These are phyloP conservation scores for Danaus melanippus DNA, from an alignment of 1,140 invertebrate genomes.

Conservation along the genomic window DNA sequence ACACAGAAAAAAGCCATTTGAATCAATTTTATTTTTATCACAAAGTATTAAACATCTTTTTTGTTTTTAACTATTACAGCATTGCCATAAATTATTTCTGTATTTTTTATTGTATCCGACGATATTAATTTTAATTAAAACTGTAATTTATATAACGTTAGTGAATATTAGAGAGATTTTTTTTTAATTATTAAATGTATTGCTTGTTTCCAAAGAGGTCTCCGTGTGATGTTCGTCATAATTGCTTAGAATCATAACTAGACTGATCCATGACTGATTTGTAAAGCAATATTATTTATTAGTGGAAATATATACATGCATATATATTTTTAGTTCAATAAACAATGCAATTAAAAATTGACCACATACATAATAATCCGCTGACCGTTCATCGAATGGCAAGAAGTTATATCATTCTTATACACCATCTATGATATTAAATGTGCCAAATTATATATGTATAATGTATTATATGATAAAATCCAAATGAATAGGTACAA, in stretches of 20 bases:
- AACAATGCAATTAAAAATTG: conserved; percentile 9
- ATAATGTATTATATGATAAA: conserved; percentile 17
- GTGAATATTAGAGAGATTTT: conserved; percentile 23
- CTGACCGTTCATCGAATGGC: no score
- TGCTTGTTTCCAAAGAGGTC: conserved; percentile 2
- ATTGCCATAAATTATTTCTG: no score
- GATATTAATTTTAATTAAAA: no score
- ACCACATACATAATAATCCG: conserved; percentile 9
- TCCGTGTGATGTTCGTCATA: conserved; percentile 21
- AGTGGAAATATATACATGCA: conserved; percentile 30
- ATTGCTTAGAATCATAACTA: conserved; percentile 38
- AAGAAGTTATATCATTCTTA: no score
- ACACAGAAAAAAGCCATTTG: no score
- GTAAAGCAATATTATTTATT: conserved; percentile 70
- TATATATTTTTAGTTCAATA: conserved; percentile 18
- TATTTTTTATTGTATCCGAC: no score
- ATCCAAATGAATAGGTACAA: conserved; percentile 51
- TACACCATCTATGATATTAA: no score
- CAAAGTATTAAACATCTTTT: no score
- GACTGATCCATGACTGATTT: conserved; percentile 68
- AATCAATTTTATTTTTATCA: no score
- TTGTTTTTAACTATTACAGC: no score
- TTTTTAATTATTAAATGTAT: not conserved
- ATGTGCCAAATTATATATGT: conserved; percentile 55
- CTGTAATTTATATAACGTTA: not conserved